Base-by-base conservation (phyloP, 1,140 invertebrate species). In the Formica exsecta region DNA sequence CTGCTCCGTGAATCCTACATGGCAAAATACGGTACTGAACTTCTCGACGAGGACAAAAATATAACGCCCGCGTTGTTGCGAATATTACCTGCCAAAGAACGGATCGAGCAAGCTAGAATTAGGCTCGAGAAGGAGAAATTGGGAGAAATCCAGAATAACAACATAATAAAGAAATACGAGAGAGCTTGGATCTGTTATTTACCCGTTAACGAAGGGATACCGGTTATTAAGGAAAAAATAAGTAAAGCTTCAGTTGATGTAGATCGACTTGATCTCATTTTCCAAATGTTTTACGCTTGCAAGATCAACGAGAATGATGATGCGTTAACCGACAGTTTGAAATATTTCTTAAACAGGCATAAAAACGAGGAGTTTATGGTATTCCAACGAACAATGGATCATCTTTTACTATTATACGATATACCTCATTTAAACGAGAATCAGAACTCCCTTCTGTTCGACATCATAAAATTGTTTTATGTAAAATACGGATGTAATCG, bases 111-210 rank as follows among this genome's bases (percentile, higher is more conserved):
- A 22, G 93, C 92, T 2, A 86, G 73, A 25, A 76, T 85, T 7
- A 93, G 94, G 29, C n/a, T 94, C 13, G 9, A 64, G 48, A 73
- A 57, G 11, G 9, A 73, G n/a, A 57, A 36, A 11, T 38, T 73
- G 32, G 7, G 9, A 7, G 4, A 71, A 8, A 7, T 0, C 6
- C 1, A 81, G 41, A 41, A 32, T 41, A 0, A 81, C 87, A 3
- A 7, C 8, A 0, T 0, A 0, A n/a, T 13, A 0, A n/a, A 13
- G 0, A 7, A 75, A 7, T 76, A 74, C 0, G 25, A 75, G 1
- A 22, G 22, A 7, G 85, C 70, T 0, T 94, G 94, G 94, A 88
- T 75, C 38, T 92, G 91, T 77, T 95, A 93, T 51, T 79, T 95
- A n/a, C 76, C 91, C 0, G 61, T 84, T 0, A 2, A 87, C 0